Base-by-base conservation (phyloP, 2,888 invertebrate genomes). In the Tortricodes alternella region DNA sequence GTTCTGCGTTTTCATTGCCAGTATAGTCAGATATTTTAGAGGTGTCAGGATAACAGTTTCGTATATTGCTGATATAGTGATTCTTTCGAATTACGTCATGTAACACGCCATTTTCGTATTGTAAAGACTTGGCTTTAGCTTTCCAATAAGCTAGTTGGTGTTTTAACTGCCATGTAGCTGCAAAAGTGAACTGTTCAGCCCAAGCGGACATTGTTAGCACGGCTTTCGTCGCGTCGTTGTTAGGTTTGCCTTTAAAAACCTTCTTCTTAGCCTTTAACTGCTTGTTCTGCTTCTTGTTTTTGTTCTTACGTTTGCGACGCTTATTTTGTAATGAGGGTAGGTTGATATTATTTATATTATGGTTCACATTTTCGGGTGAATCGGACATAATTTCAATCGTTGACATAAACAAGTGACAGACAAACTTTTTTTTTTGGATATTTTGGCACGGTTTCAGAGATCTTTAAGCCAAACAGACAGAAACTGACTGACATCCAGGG, bases 91-190 rank as follows among this genome's bases (percentile, higher is more conserved):
- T 83, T 38, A 92, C 90, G 38, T 91, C 84, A 37, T 92, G 90
- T 38, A 93, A 69, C 66, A 93, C 80, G 43, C 76, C 73, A 68
- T 93, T 93, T 76, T 93, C 93, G 62, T 91, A 87, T 70, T 92
- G 91, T 44, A 93, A 76, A 38, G 92, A 90, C 37, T 83, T 80
- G 0, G 93, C 93, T 62, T 87, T 87, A 0, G 93, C 91, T 71
- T 92, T 93, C 93, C 93, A 93, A 68, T 91, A 92, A 1, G 93
- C 92, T 6, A 93, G 63, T 76, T 93, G 91, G 63, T 93, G 92
- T 67, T 91, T 88, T 50, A 92, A 67, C 66, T 93, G 92, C 89
- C 89, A 90, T 61, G 86, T 85, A 2, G 84, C 77, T 53, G 85
- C 86, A 5, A 70, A 68, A 1, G 85, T 80, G 52, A 82, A 88